Conservation (phyloP, 2,797 vertebrate genomes). For the Sylvia borin region DNA sequence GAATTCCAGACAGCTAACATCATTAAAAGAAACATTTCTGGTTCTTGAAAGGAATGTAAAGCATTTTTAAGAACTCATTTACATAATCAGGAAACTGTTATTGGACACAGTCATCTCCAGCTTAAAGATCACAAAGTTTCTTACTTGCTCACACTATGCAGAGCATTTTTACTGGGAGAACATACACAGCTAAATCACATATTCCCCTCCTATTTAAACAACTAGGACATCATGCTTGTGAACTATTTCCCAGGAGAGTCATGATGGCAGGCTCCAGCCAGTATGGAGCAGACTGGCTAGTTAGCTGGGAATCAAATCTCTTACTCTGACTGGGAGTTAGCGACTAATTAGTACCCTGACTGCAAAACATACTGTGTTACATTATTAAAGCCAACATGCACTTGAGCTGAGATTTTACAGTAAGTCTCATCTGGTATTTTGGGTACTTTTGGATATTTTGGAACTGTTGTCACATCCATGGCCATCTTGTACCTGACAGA, state of each 20-base stretch:
- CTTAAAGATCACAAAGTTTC: neutral
- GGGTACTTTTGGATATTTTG: neutral
- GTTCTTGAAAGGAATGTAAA: neutral
- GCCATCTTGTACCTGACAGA: neutral
- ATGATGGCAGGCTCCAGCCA: neutral
- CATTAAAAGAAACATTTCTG: constrained; percentile 15
- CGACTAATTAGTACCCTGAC: neutral
- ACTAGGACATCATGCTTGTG: neutral
- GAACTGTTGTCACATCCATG: accelerated
- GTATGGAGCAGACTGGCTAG: neutral
- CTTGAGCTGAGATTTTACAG: neutral
- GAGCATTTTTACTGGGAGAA: neutral
- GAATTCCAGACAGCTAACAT: neutral
- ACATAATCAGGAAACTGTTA: neutral
- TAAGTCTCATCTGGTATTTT: neutral
- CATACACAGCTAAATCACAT: neutral
- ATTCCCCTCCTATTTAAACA: neutral
- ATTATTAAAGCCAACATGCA: neutral
- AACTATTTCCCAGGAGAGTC: neutral
- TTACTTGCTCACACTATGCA: neutral
- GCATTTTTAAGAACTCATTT: constrained; percentile 1
- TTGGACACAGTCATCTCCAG: neutral
- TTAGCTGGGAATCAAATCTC: neutral
- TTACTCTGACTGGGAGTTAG: neutral
- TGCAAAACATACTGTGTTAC: neutral